Evolutionary conservation across 1,140 invertebrate genomes (phyloP), one percentile per base, ranked within the genome.

Genomic region (Cotesia vestalis): DNA sequence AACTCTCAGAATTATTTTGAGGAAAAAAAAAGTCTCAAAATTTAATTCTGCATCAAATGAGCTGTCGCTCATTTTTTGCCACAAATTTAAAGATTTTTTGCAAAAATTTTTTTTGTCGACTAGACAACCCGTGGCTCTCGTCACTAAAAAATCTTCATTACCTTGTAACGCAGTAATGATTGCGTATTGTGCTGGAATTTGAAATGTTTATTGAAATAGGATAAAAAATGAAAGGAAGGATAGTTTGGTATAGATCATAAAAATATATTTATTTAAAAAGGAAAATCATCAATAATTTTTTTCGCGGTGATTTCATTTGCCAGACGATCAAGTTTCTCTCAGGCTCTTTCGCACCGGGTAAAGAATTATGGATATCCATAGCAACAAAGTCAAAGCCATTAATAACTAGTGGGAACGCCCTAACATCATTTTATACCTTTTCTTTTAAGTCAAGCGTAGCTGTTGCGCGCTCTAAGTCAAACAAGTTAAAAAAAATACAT

Each of bases 291-390:
- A 52, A 34, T 70, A 14, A 52, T 70, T 70, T 70, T 70, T 61
- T 59, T 70, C 36, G 68, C 68, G 61, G 59, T 70, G 68, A 60
- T 60, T 62, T 60, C 59, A 60, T 52, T 9, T 46, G 68, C 34
- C 66, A 59, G 46, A 20, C 51, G 57, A 36, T 69, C 36, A 69
- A 46, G 66, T 72, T 61, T 76, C 64, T 69, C 57, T 67, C 69
- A 68, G 34, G 62, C 59, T 73, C 66, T 74, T 75, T 80, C 76
- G 76, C 81, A 64, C 62, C 77, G 82, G 80, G 80, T 78, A 82
- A 84, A 86, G 85, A 86, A 85, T 87, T 86, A 86, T 86, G 85
- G 84, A 87, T 87, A 87, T 87, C 86, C 84, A 86, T 86, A 86
- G 84, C 84, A 87, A 87, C 83, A 77, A 85, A 86, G 84, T 86